Evolutionary conservation across 92 coral and sea anemone genomes (phyloP).

Genomic region (Epizoanthus ramosus): DNA sequence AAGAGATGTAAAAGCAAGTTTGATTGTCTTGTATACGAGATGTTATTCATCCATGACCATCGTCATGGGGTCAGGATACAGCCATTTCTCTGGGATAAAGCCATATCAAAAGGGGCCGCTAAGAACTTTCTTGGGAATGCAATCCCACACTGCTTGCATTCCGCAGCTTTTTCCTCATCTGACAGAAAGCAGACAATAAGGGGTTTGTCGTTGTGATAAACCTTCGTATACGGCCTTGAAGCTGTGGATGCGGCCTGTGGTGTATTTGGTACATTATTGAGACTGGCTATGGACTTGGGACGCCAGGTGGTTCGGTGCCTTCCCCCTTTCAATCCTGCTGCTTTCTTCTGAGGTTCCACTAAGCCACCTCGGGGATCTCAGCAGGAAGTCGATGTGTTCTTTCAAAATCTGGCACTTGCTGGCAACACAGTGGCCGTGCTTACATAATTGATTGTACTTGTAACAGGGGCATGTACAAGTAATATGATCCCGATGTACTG

Average conservation of each 20-base stretch:
- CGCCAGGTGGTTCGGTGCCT: conserved; percentile 49
- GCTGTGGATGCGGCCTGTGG: conserved; percentile 28
- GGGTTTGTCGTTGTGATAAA: conserved; percentile 55
- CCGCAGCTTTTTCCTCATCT: conserved; percentile 37
- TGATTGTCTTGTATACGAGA: too few species aligned
- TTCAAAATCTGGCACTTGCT: conserved; percentile 29
- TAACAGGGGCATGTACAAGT: conserved; percentile 57
- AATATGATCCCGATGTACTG: conserved; percentile 48
- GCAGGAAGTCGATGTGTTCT: conserved; percentile 37
- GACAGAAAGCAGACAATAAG: conserved; percentile 50
- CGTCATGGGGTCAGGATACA: too few species aligned
- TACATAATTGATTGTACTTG: conserved; percentile 47
- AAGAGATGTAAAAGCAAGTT: too few species aligned
- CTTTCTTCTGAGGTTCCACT: conserved; percentile 33
- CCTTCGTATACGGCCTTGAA: conserved; percentile 44
- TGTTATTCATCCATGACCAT: too few species aligned
- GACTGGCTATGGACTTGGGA: conserved; percentile 36
- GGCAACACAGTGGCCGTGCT: conserved; percentile 60
- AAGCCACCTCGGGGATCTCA: conserved; percentile 50
- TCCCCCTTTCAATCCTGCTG: conserved; percentile 55
- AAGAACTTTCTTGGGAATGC: conserved; percentile 54
- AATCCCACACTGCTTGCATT: conserved; percentile 47
- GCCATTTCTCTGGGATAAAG: too few species aligned
- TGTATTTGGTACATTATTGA: conserved; percentile 26
- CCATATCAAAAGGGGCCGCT: too few species aligned